Evolutionary conservation across 92 coral and sea anemone species (phyloP), one percentile per base, ranked within the genome.

Genomic region (Heliopora coerulea): DNA sequence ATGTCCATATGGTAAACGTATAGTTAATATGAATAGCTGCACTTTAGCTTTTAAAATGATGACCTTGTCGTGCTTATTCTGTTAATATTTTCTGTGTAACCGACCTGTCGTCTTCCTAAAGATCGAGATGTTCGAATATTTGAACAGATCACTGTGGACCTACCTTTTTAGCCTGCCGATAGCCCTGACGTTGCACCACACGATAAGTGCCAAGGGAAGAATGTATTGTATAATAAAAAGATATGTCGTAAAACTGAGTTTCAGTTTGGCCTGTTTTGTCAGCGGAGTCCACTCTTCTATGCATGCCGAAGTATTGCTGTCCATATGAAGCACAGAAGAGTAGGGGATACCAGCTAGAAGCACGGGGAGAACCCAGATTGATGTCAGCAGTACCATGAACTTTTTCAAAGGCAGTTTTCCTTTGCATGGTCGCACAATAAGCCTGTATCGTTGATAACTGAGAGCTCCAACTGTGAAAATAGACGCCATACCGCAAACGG

Each of bases 401-500:
- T 28, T 56, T 0, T 58, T 44, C n/a, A 12, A 27, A 33, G 62
- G 20, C 18, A 50, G 63, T 19, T 70, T 70, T 34, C 62, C 62
- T n/a, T 70, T 70, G 49, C 33, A 70, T 12, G 77, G 77, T 34
- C 18, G 33, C 31, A 70, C 77, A 7, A 70, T 58, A 35, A 70
- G 63, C 50, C 77, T 52, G 57, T 70, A 70, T 28, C 97, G 96
- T 46, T 91, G 97, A 69, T 75, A 78, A 35, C 88, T 88, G 28
- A 91, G 84, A 0, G 89, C 87, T 28, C 90, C 88, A 33, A 86
- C 90, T 17, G 89, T 57, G 66, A 84, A 83, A 26, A 91, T 89
- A 32, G 90, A 79, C 28, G 97, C 97, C 79, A 89, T 91, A 20
- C 90, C 74, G 0, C 84, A 76, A 3, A 84, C 86, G 19, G 91